Evolutionary conservation across 2,797 vertebrate genomes (phyloP), one percentile per base, ranked within the genome.

Genomic region (Sebastes diaconus): DNA sequence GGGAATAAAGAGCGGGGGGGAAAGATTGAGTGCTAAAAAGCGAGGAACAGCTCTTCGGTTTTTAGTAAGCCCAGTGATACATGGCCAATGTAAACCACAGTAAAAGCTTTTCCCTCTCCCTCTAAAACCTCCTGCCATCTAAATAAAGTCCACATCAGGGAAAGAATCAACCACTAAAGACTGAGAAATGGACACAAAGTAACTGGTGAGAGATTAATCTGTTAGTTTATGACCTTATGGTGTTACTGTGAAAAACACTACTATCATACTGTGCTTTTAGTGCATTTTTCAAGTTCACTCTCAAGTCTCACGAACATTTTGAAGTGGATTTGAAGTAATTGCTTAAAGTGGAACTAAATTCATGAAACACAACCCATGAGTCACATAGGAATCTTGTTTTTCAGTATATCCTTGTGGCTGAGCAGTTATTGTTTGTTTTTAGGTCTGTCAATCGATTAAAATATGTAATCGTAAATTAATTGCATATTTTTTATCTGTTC

Each of bases 51-150:
- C 83, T 77, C 84, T 92, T 84, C 83, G 77, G 82, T 88, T 90
- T 91, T 92, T 82, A 85, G 88, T 89, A 88, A 91, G 74, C 74
- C 82, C 74, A 87, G 75, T 92, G 87, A 94, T 91, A 90, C 90
- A 90, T 83, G 80, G 90, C 81, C 84, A 93, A 90, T 90, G 90
- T 94, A 93, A 95, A 95, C 91, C 82, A 81, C 81, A 79, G 92
- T 94, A 93, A 95, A 95, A 95, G 93, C 93, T 91, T 94, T 94
- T 89, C 81, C 77, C 88, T 88, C 87, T 87, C 79, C 50, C 86
- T 75, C 86, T 84, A 77, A 92, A 93, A 85, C 90, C 80, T 84
- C 78, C 75, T 83, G 88, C 89, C 80, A 84, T 93, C 91, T 94
- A 95, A 95, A 95, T 94, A 94, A 93, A 93, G 74, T 82, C 75